Conservation (phyloP, 2,888 invertebrate genomes). For the Cephus rjabovi region DNA sequence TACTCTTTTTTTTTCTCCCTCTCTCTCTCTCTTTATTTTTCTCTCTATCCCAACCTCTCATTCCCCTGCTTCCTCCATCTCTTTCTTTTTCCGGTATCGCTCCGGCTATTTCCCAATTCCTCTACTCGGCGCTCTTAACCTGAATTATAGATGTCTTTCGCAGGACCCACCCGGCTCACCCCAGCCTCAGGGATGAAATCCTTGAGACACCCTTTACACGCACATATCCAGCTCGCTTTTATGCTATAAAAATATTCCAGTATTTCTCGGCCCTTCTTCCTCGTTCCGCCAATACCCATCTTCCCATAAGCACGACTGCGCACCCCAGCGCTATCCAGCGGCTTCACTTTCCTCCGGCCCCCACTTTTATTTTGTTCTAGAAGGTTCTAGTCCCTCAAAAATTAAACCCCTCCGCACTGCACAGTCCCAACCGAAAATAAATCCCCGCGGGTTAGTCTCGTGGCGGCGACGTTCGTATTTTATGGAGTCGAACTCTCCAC, state of each 20-base stretch:
- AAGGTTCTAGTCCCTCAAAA: background rate
- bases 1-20: background rate
- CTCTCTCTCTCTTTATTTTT: constrained; percentile 13
- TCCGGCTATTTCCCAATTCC: constrained; percentile 39
- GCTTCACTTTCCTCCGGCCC: background rate
- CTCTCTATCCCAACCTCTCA: constrained; percentile 11
- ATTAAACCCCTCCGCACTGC: background rate
- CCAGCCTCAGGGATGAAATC: constrained; percentile 22
- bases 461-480: background rate
- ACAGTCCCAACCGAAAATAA: background rate
- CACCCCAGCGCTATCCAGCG: background rate
- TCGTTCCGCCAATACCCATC: background rate
- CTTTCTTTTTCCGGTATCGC: constrained; percentile 23
- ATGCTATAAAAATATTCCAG: background rate
- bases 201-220: constrained; percentile 31
- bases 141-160: constrained; percentile 45
- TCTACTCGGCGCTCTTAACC: constrained; percentile 29
- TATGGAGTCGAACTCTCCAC: background rate
- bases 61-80: constrained; percentile 14
- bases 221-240: constrained; percentile 3
- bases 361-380: background rate
- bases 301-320: background rate
- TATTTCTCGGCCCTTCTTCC: background rate
- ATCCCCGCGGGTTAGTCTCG: background rate
- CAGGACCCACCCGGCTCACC: constrained; percentile 27